Evolutionary conservation across 2,888 invertebrate species (phyloP), one percentile per base, ranked within the genome.

Genomic region (Trichopoda pennipes): DNA sequence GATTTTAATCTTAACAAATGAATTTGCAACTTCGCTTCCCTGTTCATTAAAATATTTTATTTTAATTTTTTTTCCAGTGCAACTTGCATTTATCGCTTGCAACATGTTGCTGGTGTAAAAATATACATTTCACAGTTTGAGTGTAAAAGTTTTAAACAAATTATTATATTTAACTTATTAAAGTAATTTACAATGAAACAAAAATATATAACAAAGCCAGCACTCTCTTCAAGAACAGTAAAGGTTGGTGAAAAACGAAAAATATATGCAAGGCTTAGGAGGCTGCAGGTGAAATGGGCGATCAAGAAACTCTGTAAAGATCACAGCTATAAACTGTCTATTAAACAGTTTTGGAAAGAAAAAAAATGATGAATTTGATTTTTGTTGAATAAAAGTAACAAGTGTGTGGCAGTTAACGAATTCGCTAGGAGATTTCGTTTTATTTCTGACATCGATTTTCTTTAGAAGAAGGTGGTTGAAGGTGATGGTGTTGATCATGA

Each of bases 131-230:
- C 58, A 82, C 79, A 47, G 58, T 79, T 74, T 16, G 51, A 66
- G 81, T 75, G 69, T 72, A 85, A 83, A 75, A 72, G 38, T 74
- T 63, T 70, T 72, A 76, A 83, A 77, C 80, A 85, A 90, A 89
- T 89, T 87, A 89, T 89, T 89, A 87, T 89, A 86, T 88, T 89
- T 90, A 89, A 87, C 87, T 86, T 87, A 87, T 90, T 89, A 88
- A 89, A 90, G 89, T 87, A 89, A 89, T 90, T 89, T 89, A 87
- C 83, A 66, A 35, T 28, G 51, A 69, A 74, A 78, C 58, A 53
- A 74, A 66, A 75, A 35, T 42, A 58, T 60, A 9, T 51, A 68
- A 42, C 28, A 56, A 44, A 44, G 28, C 38, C 49, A 75, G 60
- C 47, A 47, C 58, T 35, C 55, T 53, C n/a, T 47, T 53, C 16